phyloP scores from a whole-genome alignment of 2,797 vertebrate species.

The Poeciliopsis turneri region DNA sequence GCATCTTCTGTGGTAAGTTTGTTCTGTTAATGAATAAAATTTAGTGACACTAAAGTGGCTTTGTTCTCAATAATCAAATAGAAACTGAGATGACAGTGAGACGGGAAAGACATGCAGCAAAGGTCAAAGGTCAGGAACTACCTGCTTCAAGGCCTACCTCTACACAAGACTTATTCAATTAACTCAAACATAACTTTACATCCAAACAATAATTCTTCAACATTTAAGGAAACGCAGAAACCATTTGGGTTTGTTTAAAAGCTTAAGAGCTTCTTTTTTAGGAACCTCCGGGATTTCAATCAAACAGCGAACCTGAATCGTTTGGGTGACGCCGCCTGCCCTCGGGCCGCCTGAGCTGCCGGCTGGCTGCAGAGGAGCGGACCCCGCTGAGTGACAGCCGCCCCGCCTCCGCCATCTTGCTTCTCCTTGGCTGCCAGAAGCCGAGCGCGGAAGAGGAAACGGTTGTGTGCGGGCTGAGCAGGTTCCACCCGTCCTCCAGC shows the following conservation, averaged over 20 bases:
- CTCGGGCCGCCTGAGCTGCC: not conserved
- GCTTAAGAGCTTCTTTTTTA: not conserved
- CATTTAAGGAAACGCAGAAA: not conserved
- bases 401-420: conserved; percentile 71
- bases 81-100: too few species aligned
- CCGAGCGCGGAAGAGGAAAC: conserved; percentile 81
- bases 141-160: too few species aligned
- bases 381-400: conserved; percentile 46
- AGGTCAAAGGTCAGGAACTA: not conserved
- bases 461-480: conserved; percentile 65
- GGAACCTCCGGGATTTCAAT: not conserved
- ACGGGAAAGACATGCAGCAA: not conserved
- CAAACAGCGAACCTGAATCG: not conserved
- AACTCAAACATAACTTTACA: not conserved
- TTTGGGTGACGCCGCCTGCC: too few species aligned
- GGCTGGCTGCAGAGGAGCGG: not conserved
- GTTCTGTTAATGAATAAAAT: not conserved
- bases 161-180: not conserved
- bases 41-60: not conserved
- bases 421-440: conserved; percentile 59
- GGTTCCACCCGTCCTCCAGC: conserved; percentile 79
- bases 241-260: not conserved
- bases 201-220: not conserved
- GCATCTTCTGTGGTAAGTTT: not conserved
- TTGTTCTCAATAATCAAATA: not conserved